Conservation (phyloP, 1,140 invertebrate species). For the Trachymyrmex septentrionalis region DNA sequence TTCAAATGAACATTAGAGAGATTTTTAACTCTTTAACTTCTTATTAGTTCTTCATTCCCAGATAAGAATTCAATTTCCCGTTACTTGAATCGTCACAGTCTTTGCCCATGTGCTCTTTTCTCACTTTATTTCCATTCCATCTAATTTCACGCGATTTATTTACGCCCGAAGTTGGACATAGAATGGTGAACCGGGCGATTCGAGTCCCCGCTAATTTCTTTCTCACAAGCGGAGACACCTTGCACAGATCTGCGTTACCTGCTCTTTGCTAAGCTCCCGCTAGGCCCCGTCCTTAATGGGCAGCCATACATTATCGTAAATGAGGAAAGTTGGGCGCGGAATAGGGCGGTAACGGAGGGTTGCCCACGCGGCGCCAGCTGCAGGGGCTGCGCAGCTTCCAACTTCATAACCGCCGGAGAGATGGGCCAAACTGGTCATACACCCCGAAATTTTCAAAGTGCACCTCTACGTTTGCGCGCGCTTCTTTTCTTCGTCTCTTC, state of each 20-base stretch:
- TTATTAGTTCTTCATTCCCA: not conserved
- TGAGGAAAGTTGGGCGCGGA: conserved; percentile 80
- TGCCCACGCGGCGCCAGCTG: conserved; percentile 82
- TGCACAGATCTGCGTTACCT: conserved; percentile 78
- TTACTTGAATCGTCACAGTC: not conserved
- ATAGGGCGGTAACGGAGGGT: conserved; percentile 41
- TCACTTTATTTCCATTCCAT: conserved; percentile 43
- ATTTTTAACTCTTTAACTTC: not conserved
- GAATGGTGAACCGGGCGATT: conserved; percentile 63
- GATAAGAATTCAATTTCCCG: conserved; percentile 19
- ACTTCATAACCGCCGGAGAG: conserved; percentile 79
- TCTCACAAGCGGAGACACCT: conserved; percentile 77
- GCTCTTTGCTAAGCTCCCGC: conserved; percentile 73
- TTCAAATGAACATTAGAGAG: conserved; percentile 1
- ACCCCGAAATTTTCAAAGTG: conserved; percentile 68
- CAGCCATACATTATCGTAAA: conserved; percentile 83
- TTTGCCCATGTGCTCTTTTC: not conserved
- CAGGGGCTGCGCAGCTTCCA: conserved; percentile 70
- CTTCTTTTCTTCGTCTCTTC: conserved; percentile 50
- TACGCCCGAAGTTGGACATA: conserved; percentile 41
- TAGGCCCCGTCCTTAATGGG: conserved; percentile 80
- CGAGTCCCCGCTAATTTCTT: conserved; percentile 79
- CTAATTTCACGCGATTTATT: conserved; percentile 49
- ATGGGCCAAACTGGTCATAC: conserved; percentile 69
- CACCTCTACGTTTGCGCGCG: conserved; percentile 44